Conservation (phyloP, 2,888 invertebrate genomes). For the Caenorhabditis imperialis region DNA sequence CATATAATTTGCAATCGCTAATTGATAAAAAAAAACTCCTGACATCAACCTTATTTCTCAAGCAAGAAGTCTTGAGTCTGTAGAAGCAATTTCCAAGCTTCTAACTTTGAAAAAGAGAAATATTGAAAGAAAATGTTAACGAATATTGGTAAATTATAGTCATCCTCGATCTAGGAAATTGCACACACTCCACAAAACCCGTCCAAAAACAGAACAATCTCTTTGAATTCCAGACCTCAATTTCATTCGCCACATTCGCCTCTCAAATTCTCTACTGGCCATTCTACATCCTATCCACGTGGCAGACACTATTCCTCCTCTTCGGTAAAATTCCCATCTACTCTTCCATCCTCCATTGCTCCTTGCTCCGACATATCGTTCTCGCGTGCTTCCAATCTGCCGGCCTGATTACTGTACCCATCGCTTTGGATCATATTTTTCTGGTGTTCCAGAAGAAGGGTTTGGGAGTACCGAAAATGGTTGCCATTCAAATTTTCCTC, state of each 20-base stretch:
- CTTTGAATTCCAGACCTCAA: slow-evolving; percentile 30
- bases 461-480: slow-evolving; percentile 14
- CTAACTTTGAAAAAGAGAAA: no score
- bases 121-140: no score
- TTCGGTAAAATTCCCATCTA: slow-evolving; percentile 27
- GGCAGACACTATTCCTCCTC: slow-evolving; percentile 40
- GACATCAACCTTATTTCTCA: no score
- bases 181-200: no score
- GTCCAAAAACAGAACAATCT: neutral
- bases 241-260: slow-evolving; percentile 33
- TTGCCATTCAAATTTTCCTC: slow-evolving; percentile 18
- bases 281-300: slow-evolving; percentile 43
- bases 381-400: slow-evolving; percentile 29
- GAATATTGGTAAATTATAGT: no score
- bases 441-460: slow-evolving; percentile 15
- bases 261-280: slow-evolving; percentile 45
- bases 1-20: no score
- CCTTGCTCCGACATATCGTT: slow-evolving; percentile 17
- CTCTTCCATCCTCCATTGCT: slow-evolving; percentile 33
- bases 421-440: slow-evolving; percentile 24
- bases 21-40: no score
- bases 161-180: no score
- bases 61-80: no score
- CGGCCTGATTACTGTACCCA: slow-evolving; percentile 27
- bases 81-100: no score